phyloP scores from a whole-genome alignment of 2,797 vertebrate species.

The Pyrocephalus nanus region DNA sequence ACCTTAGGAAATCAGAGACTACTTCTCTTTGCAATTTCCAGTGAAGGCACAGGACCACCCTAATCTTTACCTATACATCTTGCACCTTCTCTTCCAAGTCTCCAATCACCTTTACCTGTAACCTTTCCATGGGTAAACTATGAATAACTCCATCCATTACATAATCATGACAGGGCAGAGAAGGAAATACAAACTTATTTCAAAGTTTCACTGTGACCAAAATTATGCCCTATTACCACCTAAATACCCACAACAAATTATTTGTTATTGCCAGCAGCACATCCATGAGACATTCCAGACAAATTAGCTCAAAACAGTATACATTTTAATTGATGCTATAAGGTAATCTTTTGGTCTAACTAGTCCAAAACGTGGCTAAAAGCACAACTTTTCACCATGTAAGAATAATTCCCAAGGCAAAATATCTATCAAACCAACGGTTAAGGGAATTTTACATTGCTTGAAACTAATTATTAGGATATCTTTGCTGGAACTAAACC shows the following conservation, averaged over 20 bases:
- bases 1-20: background rate
- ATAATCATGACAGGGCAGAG: conserved; percentile 7
- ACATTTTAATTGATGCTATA: background rate
- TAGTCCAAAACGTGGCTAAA: background rate
- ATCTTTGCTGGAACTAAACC: background rate
- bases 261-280: background rate
- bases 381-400: background rate
- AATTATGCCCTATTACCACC: conserved; percentile 26
- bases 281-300: background rate
- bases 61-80: background rate
- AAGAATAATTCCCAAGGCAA: background rate
- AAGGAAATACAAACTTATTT: conserved; percentile 18
- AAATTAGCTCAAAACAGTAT: background rate
- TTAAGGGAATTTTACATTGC: background rate
- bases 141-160: background rate
- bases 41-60: background rate
- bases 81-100: background rate
- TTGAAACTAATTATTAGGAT: background rate
- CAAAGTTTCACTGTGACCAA: conserved; percentile 23
- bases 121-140: background rate
- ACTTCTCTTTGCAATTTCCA: background rate
- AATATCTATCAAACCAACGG: background rate
- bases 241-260: conserved; percentile 36
- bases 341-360: background rate
- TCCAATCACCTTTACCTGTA: background rate